A percentile compares a stretch with the other conserved stretches of the same genome.
phyloP scores from a whole-genome alignment of 2,113 vertebrate species.

The Microtus ochrogaster region DNA sequence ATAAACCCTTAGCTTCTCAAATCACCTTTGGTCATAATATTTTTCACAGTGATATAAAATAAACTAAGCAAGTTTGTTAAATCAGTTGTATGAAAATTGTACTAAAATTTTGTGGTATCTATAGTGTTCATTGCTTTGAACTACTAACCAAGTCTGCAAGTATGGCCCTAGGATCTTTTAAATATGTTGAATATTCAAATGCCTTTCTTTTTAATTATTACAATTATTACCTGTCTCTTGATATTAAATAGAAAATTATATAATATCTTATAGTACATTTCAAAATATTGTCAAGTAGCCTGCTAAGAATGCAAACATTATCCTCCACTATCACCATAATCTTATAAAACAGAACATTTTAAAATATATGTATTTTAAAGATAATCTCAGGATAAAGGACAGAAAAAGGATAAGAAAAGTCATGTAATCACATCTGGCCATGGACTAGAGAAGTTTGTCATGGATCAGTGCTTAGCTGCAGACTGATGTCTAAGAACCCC shows the following conservation, averaged over 20 bases:
- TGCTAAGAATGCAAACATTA: slow-evolving; percentile 32
- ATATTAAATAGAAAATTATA: slow-evolving; percentile 37
- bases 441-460: slow-evolving; percentile 62
- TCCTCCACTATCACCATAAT: slow-evolving; percentile 39
- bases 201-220: slow-evolving; percentile 33
- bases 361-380: slow-evolving; percentile 53
- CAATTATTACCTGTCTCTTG: slow-evolving; percentile 21
- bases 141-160: not conserved
- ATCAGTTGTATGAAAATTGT: not conserved
- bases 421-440: slow-evolving; percentile 55
- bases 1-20: not conserved
- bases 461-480: slow-evolving; percentile 60
- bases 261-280: slow-evolving; percentile 55
- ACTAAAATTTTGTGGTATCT: slow-evolving; percentile 1
- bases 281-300: slow-evolving; percentile 25
- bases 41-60: not conserved
- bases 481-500: slow-evolving; percentile 39
- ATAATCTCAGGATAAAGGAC: slow-evolving; percentile 56
- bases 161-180: slow-evolving; percentile 38
- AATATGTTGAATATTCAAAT: slow-evolving; percentile 44
- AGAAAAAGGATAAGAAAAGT: slow-evolving; percentile 6
- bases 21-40: not conserved
- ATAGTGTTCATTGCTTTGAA: not conserved
- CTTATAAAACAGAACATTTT: slow-evolving; percentile 63
- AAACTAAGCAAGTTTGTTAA: slow-evolving; percentile 28